Percentiles rank a stretch among this genome's conserved stretches.
Conservation (phyloP, 2,888 invertebrate genomes). For the Limnephilus marmoratus region DNA sequence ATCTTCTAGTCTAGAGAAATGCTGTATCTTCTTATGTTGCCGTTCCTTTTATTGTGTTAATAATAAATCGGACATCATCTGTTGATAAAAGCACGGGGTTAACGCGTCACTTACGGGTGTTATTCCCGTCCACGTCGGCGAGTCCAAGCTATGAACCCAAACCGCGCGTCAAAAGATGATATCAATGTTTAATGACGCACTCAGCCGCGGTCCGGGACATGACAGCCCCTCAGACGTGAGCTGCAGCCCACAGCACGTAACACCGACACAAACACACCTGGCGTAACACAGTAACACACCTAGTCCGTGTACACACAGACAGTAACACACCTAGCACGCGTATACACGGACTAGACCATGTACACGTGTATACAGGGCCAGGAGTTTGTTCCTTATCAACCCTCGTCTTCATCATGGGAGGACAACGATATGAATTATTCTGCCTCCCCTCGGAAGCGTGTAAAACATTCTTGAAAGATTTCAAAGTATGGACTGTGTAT, state of each 20-base stretch:
- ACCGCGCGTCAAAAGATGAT: conserved; percentile 59
- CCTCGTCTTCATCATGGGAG: conserved; percentile 61
- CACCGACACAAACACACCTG: background rate
- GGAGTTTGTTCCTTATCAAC: conserved; percentile 60
- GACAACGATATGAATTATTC: conserved; percentile 64
- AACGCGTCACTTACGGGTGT: conserved; percentile 40
- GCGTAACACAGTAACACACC: background rate
- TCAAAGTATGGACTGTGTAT: background rate
- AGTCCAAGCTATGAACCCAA: conserved; percentile 48
- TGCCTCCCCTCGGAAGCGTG: conserved; percentile 10
- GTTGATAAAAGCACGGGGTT: conserved; percentile 32
- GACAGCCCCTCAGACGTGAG: conserved; percentile 52
- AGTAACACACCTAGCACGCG: background rate
- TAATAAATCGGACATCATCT: background rate
- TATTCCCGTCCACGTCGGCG: conserved; percentile 43
- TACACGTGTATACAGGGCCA: conserved; percentile 53
- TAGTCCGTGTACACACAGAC: background rate
- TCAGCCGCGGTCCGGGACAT: conserved; percentile 53
- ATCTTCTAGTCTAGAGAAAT: background rate
- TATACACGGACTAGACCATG: background rate
- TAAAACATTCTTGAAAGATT: conserved; percentile 7
- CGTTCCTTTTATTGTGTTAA: background rate
- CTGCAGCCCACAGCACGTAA: conserved; percentile 7
- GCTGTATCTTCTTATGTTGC: background rate
- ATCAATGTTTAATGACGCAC: conserved; percentile 64